A percentile compares a stretch with the other conserved stretches of the same genome.
phyloP scores from a whole-genome alignment of 1,140 invertebrate species.

The Leptinotarsa texana region DNA sequence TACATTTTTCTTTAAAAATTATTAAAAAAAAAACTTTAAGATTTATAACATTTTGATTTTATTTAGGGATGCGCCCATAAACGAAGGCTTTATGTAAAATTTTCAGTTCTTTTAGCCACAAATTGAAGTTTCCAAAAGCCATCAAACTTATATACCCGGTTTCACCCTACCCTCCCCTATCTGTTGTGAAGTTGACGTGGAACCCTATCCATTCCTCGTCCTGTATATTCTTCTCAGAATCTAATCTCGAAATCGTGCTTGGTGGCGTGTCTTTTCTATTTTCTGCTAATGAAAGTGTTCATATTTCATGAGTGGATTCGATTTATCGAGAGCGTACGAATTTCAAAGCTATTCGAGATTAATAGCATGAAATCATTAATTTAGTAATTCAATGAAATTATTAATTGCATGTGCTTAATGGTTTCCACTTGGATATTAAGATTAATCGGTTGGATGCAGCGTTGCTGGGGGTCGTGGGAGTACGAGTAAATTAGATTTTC shows the following conservation, averaged over 20 bases:
- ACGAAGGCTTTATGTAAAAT: no score
- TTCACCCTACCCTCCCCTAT: no score
- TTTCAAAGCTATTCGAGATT: conserved; percentile 25
- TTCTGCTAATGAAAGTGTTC: conserved; percentile 22
- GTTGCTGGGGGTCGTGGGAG: conserved; percentile 22
- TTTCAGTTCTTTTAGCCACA: no score
- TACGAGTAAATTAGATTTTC: conserved; percentile 17
- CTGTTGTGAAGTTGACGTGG: no score
- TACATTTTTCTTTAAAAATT: no score
- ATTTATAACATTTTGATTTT: no score
- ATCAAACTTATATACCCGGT: no score
- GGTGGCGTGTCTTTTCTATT: conserved; percentile 5
- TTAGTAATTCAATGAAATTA: conserved; percentile 28
- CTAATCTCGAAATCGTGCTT: conserved; percentile 19
- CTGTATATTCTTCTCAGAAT: background rate
- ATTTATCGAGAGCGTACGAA: conserved; percentile 27
- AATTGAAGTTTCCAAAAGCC: no score
- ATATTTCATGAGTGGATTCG: conserved; percentile 15
- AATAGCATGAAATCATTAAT: conserved; percentile 28
- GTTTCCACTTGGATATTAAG: conserved; percentile 28
- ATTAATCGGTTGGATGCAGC: conserved; percentile 20
- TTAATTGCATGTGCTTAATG: conserved; percentile 32
- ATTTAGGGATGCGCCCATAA: no score
- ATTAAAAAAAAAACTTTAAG: no score
- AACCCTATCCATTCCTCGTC: background rate